Evolutionary conservation across 2,888 invertebrate species (phyloP).

Genomic region (Chrysina gloriosa): DNA sequence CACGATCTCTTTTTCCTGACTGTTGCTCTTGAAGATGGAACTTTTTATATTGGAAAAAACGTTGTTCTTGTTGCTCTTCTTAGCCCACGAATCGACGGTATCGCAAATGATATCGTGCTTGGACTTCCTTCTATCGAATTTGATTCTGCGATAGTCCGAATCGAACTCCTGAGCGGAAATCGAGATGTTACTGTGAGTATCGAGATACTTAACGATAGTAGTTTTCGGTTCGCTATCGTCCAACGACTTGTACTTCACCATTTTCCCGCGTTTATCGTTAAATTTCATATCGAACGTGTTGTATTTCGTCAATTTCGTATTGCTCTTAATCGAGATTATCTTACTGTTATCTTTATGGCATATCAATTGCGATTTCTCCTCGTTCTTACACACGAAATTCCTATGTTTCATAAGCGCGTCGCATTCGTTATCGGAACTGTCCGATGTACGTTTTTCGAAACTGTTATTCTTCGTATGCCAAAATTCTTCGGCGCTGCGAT

Average conservation of each 20-base stretch:
- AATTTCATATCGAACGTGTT: conserved; percentile 62
- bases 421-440: conserved; percentile 61
- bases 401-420: conserved; percentile 54
- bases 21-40: conserved; percentile 59
- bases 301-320: conserved; percentile 60
- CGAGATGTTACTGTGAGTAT: conserved; percentile 60
- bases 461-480: conserved; percentile 47
- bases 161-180: conserved; percentile 62
- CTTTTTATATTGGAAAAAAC: conserved; percentile 61
- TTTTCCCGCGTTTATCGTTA: conserved; percentile 54
- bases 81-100: conserved; percentile 75
- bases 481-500: conserved; percentile 58
- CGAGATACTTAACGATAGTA: conserved; percentile 60
- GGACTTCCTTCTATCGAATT: conserved; percentile 55
- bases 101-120: conserved; percentile 70
- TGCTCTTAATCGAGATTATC: conserved; percentile 60
- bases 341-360: conserved; percentile 60
- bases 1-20: conserved; percentile 56
- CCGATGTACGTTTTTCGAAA: conserved; percentile 53
- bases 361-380: conserved; percentile 62
- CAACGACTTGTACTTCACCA: conserved; percentile 61
- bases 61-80: conserved; percentile 57
- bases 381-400: conserved; percentile 57
- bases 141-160: conserved; percentile 57
- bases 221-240: conserved; percentile 57